These are phyloP conservation scores for Arbacia lixula DNA, from an alignment of 53 echinoderm and acorn worm genomes.

Conservation along the genomic window DNA sequence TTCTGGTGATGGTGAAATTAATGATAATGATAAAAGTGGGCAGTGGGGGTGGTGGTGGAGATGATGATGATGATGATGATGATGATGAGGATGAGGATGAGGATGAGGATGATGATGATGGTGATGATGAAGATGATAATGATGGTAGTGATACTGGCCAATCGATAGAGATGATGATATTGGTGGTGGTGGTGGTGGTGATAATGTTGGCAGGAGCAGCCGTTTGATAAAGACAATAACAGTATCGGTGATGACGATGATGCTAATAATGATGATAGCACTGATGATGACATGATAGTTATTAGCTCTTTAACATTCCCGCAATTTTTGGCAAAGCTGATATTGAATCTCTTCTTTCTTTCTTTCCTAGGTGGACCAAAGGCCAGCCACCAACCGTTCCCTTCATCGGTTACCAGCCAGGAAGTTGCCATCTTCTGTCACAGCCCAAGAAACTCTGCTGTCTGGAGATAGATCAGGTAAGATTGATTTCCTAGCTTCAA, in stretches of 20 bases:
- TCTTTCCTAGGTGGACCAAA: slow-evolving; percentile 85
- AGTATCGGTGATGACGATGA: too few species aligned
- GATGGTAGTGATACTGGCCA: neutral
- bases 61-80: slow-evolving; percentile 15
- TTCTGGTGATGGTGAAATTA: neutral
- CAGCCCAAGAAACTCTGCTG: slow-evolving; percentile 93
- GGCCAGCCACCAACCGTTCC: slow-evolving; percentile 84
- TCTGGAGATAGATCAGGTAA: slow-evolving; percentile 95
- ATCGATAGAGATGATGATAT: neutral
- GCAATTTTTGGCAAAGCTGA: too few species aligned
- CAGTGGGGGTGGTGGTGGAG: neutral
- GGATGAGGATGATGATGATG: slow-evolving; percentile 21
- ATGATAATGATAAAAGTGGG: neutral
- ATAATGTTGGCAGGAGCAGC: neutral
- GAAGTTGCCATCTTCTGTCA: slow-evolving; percentile 83
- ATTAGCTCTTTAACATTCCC: too few species aligned
- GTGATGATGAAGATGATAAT: slow-evolving; percentile 20
- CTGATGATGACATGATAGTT: too few species aligned
- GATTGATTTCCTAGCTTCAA: neutral
- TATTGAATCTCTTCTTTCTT: too few species aligned
- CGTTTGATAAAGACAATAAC: too few species aligned
- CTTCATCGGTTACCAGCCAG: slow-evolving; percentile 94
- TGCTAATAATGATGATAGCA: too few species aligned
- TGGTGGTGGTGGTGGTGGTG: neutral
- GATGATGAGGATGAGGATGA: slow-evolving; percentile 4